Evolutionary conservation across 2,888 invertebrate species (phyloP).

Genomic region (Allygus modestus): DNA sequence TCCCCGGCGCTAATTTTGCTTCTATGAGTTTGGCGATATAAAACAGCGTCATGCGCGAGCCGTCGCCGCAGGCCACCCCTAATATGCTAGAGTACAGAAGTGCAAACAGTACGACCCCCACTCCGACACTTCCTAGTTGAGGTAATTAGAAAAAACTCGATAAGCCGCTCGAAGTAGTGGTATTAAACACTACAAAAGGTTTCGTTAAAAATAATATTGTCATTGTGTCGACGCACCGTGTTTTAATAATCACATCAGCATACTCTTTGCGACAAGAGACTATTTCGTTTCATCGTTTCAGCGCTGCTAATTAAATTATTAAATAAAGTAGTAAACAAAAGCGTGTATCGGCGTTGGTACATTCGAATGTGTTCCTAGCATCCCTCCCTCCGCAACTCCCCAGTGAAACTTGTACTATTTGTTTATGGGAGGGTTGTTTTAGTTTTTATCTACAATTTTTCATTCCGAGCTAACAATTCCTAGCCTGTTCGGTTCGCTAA

Average conservation of each 20-base stretch:
- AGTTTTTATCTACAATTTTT: slow-evolving; percentile 37
- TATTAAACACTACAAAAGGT: slow-evolving; percentile 30
- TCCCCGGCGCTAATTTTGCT: slow-evolving; percentile 2
- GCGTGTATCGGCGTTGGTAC: background rate
- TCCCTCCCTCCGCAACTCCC: background rate
- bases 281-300: slow-evolving; percentile 35
- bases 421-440: slow-evolving; percentile 2
- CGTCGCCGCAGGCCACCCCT: no score
- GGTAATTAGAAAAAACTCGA: background rate
- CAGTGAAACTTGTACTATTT: slow-evolving; percentile 28
- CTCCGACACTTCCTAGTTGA: background rate
- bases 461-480: background rate
- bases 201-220: slow-evolving; percentile 13
- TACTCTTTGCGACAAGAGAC: slow-evolving; percentile 28
- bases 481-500: background rate
- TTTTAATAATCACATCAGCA: slow-evolving; percentile 8
- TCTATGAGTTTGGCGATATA: background rate
- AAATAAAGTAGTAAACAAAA: slow-evolving; percentile 42
- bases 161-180: background rate
- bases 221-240: background rate
- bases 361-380: background rate
- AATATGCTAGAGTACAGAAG: no score
- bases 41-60: background rate
- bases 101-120: background rate
- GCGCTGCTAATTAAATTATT: slow-evolving; percentile 33